phyloP scores from a whole-genome alignment of 2,888 invertebrate species.

The Mimas tiliae region DNA sequence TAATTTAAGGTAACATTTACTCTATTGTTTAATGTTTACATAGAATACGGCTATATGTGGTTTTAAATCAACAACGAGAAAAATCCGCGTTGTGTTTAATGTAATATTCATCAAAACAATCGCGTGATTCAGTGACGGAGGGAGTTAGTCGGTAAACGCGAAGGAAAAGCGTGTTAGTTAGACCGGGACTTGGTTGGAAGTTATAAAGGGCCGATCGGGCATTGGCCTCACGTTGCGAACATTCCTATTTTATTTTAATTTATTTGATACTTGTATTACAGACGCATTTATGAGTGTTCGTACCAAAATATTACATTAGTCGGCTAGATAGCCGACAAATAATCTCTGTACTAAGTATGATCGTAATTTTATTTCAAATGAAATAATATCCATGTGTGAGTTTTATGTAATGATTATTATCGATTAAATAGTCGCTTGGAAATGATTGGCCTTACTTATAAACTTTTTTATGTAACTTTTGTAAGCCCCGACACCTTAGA shows the following conservation, averaged over 20 bases:
- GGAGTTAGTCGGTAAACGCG: slow-evolving; percentile 12
- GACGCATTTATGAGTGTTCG: not conserved
- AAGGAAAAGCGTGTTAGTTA: slow-evolving; percentile 25
- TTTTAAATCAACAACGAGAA: not conserved
- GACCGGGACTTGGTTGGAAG: slow-evolving; percentile 28
- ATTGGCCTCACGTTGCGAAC: slow-evolving; percentile 63
- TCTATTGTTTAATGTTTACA: too few relatives aligned
- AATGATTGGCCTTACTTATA: too few relatives aligned
- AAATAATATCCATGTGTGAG: too few relatives aligned
- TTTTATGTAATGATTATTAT: too few relatives aligned
- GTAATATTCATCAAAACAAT: slow-evolving; percentile 9
- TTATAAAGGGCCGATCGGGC: slow-evolving; percentile 62
- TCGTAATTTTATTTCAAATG: too few relatives aligned
- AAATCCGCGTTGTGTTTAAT: not conserved
- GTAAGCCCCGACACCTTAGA: too few relatives aligned
- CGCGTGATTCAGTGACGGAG: slow-evolving; percentile 21
- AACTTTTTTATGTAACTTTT: too few relatives aligned
- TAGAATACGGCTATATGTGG: too few relatives aligned
- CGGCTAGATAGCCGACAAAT: too few relatives aligned
- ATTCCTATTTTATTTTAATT: slow-evolving; percentile 35
- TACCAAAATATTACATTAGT: not conserved
- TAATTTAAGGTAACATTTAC: too few relatives aligned
- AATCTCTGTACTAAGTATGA: too few relatives aligned
- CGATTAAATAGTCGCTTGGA: too few relatives aligned
- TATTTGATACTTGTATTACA: slow-evolving; percentile 9